Evolutionary conservation across 2,113 vertebrate genomes (phyloP).

Genomic region (zebrafish (Danio rerio)): GRCz12tu NC_133176.1:33253501-33254000

Average conservation of each 20-base stretch:
- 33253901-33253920: too few species aligned
- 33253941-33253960: too few species aligned
- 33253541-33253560: slow-evolving; percentile 9
- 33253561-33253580: slow-evolving; percentile 11
- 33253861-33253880: too few species aligned
- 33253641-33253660: neutral
- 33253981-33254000: too few species aligned
- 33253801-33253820: too few species aligned
- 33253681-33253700: neutral
- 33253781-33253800: too few species aligned
- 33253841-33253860: too few species aligned
- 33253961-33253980: too few species aligned
- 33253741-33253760: slow-evolving; percentile 10
- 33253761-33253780: neutral
- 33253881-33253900: too few species aligned
- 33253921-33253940: too few species aligned
- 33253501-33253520: neutral
- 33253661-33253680: neutral
- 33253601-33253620: slow-evolving; percentile 24
- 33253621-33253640: neutral
- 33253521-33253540: neutral
- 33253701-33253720: neutral
- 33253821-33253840: too few species aligned
- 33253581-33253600: slow-evolving; percentile 3
- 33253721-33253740: neutral